phyloP scores from a whole-genome alignment of 2,113 vertebrate genomes.

The Zosterops hypoxanthus region DNA sequence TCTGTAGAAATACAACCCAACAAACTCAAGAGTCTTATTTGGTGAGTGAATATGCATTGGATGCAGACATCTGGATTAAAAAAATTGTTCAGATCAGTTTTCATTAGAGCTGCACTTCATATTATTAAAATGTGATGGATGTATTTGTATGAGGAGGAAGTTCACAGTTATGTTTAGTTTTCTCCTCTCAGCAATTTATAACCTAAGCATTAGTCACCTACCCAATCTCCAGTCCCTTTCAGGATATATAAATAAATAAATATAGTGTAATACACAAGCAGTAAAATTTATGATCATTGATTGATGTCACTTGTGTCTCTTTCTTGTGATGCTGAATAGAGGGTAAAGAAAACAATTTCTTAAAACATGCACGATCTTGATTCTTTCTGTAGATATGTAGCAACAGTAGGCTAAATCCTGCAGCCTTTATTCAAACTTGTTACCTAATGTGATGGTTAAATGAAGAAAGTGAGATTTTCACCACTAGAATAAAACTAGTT shows the following conservation, averaged over 20 bases:
- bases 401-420: neutral
- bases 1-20: neutral
- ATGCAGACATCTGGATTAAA: neutral
- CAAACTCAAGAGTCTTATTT: neutral
- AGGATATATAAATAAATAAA: conserved; percentile 34
- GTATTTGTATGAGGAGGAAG: neutral
- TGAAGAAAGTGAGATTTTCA: neutral
- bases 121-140: conserved; percentile 29
- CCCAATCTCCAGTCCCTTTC: conserved; percentile 28
- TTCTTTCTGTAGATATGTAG: neutral
- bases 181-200: conserved; percentile 24
- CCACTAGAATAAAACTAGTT: neutral
- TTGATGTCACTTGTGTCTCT: neutral
- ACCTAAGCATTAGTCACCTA: conserved; percentile 29
- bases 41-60: neutral
- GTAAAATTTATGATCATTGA: neutral
- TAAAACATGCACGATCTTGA: neutral
- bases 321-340: neutral
- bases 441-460: neutral
- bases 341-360: neutral
- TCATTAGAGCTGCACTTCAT: neutral
- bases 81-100: neutral
- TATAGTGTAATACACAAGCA: neutral
- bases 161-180: neutral
- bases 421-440: neutral